These are phyloP conservation scores for Agriotes lineatus DNA, from an alignment of 2,888 invertebrate genomes.

Conservation along the genomic window DNA sequence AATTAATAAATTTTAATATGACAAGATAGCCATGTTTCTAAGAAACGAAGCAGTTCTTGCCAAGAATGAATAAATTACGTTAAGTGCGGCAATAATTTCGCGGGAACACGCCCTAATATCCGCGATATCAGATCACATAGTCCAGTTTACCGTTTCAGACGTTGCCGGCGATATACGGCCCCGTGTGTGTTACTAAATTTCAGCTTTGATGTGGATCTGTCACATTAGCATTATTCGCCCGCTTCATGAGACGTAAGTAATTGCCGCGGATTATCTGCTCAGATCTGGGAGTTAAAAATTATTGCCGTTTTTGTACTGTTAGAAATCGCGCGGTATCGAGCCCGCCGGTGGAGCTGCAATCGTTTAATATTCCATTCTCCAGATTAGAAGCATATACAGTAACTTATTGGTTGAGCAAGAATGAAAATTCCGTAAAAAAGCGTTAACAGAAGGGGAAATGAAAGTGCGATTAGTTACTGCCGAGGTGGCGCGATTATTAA, in stretches of 20 bases:
- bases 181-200: conserved; percentile 11
- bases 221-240: conserved; percentile 17
- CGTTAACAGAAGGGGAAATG: too few relatives aligned
- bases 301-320: conserved; percentile 9
- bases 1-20: conserved; percentile 41
- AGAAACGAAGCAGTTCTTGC: conserved; percentile 39
- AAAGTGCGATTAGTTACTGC: too few relatives aligned
- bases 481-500: too few relatives aligned
- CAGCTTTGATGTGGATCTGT: conserved; percentile 16
- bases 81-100: conserved; percentile 39
- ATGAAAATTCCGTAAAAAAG: too few relatives aligned
- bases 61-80: conserved; percentile 41
- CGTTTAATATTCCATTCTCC: too few relatives aligned
- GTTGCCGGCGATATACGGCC: neutral
- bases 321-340: conserved; percentile 12
- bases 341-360: too few relatives aligned
- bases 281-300: conserved; percentile 13
- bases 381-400: too few relatives aligned
- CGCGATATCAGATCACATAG: conserved; percentile 33
- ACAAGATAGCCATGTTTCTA: conserved; percentile 40
- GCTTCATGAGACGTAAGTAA: conserved; percentile 9
- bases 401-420: too few relatives aligned
- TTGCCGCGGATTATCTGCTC: conserved; percentile 6
- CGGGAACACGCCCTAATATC: conserved; percentile 40
- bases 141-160: conserved; percentile 22